phyloP scores from a whole-genome alignment of 2,888 invertebrate genomes.

The Tenthredo livida region DNA sequence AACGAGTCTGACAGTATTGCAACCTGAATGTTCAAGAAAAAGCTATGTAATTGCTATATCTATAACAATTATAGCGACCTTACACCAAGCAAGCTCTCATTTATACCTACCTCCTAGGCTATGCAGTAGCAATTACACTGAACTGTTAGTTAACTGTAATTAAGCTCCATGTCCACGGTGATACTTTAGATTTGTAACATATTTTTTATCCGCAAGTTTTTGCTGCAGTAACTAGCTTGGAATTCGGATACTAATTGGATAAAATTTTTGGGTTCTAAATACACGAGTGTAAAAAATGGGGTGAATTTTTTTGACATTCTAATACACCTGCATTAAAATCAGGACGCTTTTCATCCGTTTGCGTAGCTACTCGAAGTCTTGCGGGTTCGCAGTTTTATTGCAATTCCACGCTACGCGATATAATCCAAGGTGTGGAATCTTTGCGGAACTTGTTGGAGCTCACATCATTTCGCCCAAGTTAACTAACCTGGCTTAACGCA shows the following conservation, averaged over 20 bases:
- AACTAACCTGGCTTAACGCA: conserved; percentile 19
- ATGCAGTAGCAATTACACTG: conserved; percentile 16
- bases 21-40: conserved; percentile 42
- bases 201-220: background rate
- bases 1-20: conserved; percentile 60
- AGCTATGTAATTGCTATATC: conserved; percentile 49
- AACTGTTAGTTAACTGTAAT: conserved; percentile 32
- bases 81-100: conserved; percentile 19
- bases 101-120: conserved; percentile 8
- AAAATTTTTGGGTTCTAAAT: background rate
- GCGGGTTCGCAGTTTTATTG: background rate
- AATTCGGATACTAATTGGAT: background rate
- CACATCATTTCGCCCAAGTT: conserved; percentile 19
- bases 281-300: background rate
- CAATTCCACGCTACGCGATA: background rate
- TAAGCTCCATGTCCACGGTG: conserved; percentile 9
- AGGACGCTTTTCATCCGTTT: background rate
- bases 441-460: conserved; percentile 4
- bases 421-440: background rate
- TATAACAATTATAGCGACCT: conserved; percentile 45
- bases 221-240: background rate
- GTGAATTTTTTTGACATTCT: background rate
- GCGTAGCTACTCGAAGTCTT: background rate
- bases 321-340: background rate
- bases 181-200: background rate